Evolutionary conservation across 2,113 vertebrate species (phyloP).

Genomic region (Raja brachyura): DNA sequence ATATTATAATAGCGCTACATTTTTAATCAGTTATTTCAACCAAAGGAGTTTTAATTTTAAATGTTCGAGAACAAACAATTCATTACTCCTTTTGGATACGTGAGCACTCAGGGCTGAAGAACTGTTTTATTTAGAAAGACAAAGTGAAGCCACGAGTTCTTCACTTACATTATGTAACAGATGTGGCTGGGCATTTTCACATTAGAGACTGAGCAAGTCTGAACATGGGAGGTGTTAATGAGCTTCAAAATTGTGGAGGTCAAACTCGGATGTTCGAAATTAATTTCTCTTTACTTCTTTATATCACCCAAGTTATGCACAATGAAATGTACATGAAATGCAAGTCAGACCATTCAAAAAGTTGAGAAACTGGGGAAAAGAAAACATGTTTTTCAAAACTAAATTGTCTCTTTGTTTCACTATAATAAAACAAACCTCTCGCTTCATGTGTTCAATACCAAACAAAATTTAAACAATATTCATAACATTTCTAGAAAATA

Average conservation of each 20-base stretch:
- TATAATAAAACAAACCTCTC: neutral
- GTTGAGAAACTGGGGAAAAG: too few relatives aligned
- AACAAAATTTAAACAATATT: neutral
- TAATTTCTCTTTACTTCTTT: neutral
- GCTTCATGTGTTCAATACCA: neutral
- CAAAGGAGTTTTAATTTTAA: neutral
- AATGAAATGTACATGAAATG: neutral
- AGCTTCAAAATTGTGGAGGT: neutral
- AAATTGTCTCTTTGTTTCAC: neutral
- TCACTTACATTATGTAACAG: neutral
- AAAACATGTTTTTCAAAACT: neutral
- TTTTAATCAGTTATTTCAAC: neutral
- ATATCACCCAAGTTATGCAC: neutral
- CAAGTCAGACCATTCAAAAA: neutral
- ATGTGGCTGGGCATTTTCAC: neutral
- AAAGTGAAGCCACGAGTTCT: neutral
- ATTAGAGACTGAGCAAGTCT: neutral
- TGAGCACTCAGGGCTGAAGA: neutral
- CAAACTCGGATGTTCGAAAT: conserved; percentile 14
- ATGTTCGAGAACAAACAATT: neutral
- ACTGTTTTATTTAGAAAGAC: neutral
- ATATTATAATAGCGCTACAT: neutral
- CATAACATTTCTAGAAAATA: neutral
- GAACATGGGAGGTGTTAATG: neutral
- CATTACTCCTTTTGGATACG: neutral